Evolutionary conservation across 1,140 invertebrate genomes (phyloP), one percentile per base, ranked within the genome.

Genomic region (Megalopta genalis): DNA sequence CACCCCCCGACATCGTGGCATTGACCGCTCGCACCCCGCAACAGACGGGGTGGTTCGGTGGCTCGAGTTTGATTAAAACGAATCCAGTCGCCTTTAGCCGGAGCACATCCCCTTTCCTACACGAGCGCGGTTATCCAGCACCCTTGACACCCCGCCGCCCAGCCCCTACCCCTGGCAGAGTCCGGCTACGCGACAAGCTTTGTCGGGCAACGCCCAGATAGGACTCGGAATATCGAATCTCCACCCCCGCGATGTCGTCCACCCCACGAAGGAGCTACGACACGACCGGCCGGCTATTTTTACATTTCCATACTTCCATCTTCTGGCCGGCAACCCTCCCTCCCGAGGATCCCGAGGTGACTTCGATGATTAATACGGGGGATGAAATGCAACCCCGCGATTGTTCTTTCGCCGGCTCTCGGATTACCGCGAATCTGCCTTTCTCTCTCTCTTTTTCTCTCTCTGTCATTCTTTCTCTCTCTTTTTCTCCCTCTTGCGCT

Each of bases 191-290:
- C 72, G 77, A 70, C 75, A 63, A 81, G 75, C 74, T 80, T 88
- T 86, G 81, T 81, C 84, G 87, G 86, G 77, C 87, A 86, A 88
- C 86, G 87, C 87, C 87, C 86, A 86, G 87, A 88, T 86, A 85
- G 77, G 67, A 74, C 86, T 80, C 72, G 85, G 80, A 85, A 85
- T 76, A 83, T 85, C 80, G 79, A 81, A 86, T 83, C 81, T 84
- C 75, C 81, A 79, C 69, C 65, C 74, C 46, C 60, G 52, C 46
- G 37, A 7, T 21, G 63, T 21, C 71, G 64, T 52, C 23, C 67
- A 60, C 42, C 27, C 23, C 76, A 9, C 21, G 59, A 18, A 59
- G 65, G 62, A 54, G 54, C 74, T 72, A 66, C 52, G 25, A 46
- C 16, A 52, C 66, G 21, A 46, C 52, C 67, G 57, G 16, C 23